These are phyloP conservation scores for Rhipidura dahli DNA, from an alignment of 2,113 vertebrate genomes.

Conservation along the genomic window DNA sequence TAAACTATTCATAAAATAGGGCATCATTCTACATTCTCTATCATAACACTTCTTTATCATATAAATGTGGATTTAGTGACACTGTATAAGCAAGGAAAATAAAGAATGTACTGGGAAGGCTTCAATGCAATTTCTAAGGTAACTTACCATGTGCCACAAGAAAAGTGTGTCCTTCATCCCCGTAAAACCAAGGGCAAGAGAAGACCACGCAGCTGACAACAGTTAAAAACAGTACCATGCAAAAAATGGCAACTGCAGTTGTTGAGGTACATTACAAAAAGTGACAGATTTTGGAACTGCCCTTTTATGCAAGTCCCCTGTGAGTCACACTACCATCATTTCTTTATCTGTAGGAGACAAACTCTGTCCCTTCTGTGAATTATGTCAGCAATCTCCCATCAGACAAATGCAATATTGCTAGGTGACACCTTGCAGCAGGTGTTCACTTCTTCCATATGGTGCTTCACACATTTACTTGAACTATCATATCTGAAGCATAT, in stretches of 20 bases:
- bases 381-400: conserved; percentile 56
- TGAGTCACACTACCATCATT: conserved; percentile 23
- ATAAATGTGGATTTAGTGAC: neutral
- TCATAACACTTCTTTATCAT: neutral
- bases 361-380: conserved; percentile 55
- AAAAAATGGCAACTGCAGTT: neutral
- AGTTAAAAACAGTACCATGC: neutral
- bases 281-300: conserved; percentile 2
- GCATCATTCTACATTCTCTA: neutral
- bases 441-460: conserved; percentile 64
- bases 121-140: neutral
- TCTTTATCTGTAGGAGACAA: conserved; percentile 57
- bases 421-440: conserved; percentile 67
- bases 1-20: neutral
- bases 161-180: neutral
- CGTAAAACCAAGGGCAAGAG: neutral
- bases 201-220: neutral
- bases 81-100: neutral
- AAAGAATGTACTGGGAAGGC: neutral
- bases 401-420: conserved; percentile 63
- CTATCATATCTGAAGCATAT: conserved; percentile 60
- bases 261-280: neutral
- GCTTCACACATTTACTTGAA: conserved; percentile 63
- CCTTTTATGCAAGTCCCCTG: conserved; percentile 13
- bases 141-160: neutral